Conservation (phyloP, 2,797 vertebrate genomes). For the Anomalospiza imberbis region DNA sequence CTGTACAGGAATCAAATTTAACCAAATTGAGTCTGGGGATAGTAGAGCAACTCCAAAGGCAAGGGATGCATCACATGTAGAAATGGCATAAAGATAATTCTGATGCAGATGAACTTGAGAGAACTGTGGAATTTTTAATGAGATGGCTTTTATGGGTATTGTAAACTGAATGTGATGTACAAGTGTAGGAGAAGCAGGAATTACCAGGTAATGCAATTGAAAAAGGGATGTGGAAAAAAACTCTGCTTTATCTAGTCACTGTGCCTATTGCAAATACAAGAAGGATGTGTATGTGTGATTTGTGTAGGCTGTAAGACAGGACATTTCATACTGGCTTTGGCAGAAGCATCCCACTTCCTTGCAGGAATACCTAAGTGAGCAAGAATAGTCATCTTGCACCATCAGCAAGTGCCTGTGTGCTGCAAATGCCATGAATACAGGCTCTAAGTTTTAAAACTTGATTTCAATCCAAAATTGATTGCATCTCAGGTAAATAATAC, state of each 20-base stretch:
- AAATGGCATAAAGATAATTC: background rate
- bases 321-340: background rate
- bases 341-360: background rate
- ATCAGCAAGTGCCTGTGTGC: background rate
- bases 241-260: background rate
- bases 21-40: background rate
- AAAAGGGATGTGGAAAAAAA: background rate
- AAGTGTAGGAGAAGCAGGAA: background rate
- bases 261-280: background rate
- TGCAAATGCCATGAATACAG: background rate
- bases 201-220: background rate
- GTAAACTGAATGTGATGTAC: fast-evolving
- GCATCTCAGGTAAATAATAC: background rate
- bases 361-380: background rate
- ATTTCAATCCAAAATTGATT: background rate
- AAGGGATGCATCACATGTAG: background rate
- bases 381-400: background rate
- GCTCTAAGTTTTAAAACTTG: background rate
- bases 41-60: background rate
- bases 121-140: background rate
- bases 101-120: background rate
- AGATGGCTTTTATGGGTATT: background rate
- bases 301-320: fast-evolving
- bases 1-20: background rate
- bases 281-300: fast-evolving